Base-by-base conservation (phyloP, 2,113 vertebrate genomes). In the Hyaena hyaena region DNA sequence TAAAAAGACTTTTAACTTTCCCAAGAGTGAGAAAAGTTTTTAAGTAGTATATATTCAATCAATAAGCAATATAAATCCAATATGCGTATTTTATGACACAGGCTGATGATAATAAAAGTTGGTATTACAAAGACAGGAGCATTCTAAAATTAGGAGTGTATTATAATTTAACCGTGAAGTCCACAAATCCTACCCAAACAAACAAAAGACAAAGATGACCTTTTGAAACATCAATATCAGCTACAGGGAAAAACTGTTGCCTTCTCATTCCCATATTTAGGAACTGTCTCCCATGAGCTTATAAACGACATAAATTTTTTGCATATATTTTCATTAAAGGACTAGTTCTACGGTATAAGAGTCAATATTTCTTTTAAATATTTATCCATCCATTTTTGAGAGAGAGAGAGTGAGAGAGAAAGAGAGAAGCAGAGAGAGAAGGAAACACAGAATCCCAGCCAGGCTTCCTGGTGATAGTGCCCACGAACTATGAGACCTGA, bases 1-100 rank as follows among this genome's bases (percentile, higher is more conserved):
- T 43, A 94, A 92, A 94, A 94, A 88, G 48, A 73, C 68, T 86
- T 90, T 90, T 21, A 76, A 90, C 35, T 82, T 90, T 81, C 39
- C 88, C 33, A 90, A 81, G 53, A 86, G 53, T 39, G 16, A 89
- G 31, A 12, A 63, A 88, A 68, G 65, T 76, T 73, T 90, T 66
- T 43, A 92, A 76, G 8, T 39, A 73, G 74, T 88, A 88, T 93
- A 90, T 96, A 86, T 48, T 73, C 45, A 96, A 79, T 17, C 35
- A 80, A 90, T 55, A 87, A 89, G 11, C 74, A 26, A 43, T 66
- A 55, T 74, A 91, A 48, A 11, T 77, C 12, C n/a, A 84, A 23
- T 55, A 63, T 85, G 31, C n/a, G 6, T 39, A 45, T 19, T 39
- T 68, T 94, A 48, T 45, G n/a, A 94, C 26, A 8, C 35, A 93